Percentiles rank a stretch among this genome's conserved stretches.
Conservation (phyloP, 2,113 vertebrate genomes). For the Talpa occidentalis region DNA sequence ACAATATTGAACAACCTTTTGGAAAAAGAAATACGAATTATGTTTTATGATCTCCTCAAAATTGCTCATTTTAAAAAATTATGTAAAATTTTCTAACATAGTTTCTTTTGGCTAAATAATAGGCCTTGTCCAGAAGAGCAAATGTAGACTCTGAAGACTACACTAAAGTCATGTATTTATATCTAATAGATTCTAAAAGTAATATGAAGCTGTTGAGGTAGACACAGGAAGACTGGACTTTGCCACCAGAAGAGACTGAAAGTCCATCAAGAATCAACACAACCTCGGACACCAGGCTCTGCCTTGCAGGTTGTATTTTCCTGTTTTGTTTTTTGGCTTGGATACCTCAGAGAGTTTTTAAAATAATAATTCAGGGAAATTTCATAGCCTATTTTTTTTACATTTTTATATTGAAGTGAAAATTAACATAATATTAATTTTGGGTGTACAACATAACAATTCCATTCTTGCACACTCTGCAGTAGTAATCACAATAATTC, state of each 20-base stretch:
- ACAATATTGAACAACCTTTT: not conserved
- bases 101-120: slow-evolving; percentile 19
- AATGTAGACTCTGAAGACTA: not conserved
- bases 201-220: not conserved
- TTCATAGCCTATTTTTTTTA: not conserved
- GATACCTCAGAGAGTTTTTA: not conserved
- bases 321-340: not conserved
- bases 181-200: slow-evolving; percentile 12
- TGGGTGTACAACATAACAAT: not conserved
- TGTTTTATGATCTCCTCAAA: not conserved
- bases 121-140: not conserved
- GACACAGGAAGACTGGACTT: not conserved
- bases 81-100: slow-evolving; percentile 1
- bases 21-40: not conserved
- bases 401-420: not conserved
- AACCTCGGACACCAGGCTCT: not conserved
- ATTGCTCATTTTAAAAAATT: not conserved
- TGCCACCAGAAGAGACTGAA: not conserved
- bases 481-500: not conserved
- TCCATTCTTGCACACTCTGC: not conserved
- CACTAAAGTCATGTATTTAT: not conserved
- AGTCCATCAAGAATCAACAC: rapidly evolving
- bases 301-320: not conserved
- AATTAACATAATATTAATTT: not conserved
- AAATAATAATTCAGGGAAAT: not conserved